Percentiles rank a stretch among this genome's conserved stretches.
These are phyloP conservation scores for Zaprionus bogoriensis DNA, from an alignment of 2,888 invertebrate species.

Conservation along the genomic window DNA sequence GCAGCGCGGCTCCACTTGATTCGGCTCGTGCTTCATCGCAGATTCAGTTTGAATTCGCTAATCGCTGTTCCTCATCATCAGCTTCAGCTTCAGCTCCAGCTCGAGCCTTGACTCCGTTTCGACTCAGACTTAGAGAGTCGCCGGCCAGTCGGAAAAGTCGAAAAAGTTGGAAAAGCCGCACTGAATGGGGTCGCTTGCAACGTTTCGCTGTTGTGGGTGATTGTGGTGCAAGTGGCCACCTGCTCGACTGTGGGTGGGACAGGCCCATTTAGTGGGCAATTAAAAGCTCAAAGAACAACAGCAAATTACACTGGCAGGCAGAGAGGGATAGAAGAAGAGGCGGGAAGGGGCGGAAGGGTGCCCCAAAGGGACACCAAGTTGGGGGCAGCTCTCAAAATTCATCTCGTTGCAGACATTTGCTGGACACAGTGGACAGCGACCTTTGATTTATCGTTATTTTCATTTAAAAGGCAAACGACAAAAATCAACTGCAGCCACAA, in stretches of 20 bases:
- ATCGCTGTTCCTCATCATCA: constrained; percentile 54
- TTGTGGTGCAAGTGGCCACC: constrained; percentile 24
- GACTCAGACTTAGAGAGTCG: not conserved
- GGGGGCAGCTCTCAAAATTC: constrained; percentile 28
- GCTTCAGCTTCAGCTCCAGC: not conserved
- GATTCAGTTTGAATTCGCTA: constrained; percentile 51
- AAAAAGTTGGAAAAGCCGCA: constrained; percentile 7
- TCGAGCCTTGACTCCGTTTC: constrained; percentile 1
- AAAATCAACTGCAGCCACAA: constrained; percentile 64
- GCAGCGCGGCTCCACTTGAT: not conserved
- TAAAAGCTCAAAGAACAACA: constrained; percentile 42
- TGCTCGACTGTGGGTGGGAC: constrained; percentile 1
- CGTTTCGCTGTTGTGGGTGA: constrained; percentile 23
- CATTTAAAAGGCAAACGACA: constrained; percentile 79
- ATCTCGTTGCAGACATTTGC: constrained; percentile 27
- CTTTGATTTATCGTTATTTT: constrained; percentile 78
- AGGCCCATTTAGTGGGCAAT: constrained; percentile 31
- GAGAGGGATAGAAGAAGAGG: not conserved
- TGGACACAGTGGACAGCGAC: constrained; percentile 21
- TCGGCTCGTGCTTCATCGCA: constrained; percentile 43
- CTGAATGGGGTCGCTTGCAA: constrained; percentile 19
- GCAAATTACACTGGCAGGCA: constrained; percentile 34
- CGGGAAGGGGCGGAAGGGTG: not conserved
- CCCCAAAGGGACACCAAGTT: not conserved
- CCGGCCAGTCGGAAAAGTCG: no score